Percentiles rank a stretch among this genome's conserved stretches.
These are phyloP conservation scores for Ciconia boyciana DNA, from an alignment of 2,113 vertebrate genomes.

Conservation along the genomic window DNA sequence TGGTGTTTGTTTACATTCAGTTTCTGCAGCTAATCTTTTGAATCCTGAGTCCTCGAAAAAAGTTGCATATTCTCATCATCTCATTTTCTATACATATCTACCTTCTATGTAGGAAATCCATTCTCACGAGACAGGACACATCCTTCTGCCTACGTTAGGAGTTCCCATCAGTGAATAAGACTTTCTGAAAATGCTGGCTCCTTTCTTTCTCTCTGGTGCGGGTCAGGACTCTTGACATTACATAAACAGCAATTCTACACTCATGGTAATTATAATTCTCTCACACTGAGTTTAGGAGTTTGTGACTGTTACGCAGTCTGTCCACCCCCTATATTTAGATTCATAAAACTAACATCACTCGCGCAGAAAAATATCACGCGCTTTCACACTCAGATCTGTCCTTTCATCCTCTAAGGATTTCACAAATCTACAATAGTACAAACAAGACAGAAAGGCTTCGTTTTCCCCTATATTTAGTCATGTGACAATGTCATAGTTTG, in stretches of 20 bases:
- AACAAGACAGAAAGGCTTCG: background rate
- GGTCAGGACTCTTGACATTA: background rate
- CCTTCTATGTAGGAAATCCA: background rate
- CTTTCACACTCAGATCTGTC: background rate
- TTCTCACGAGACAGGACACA: background rate
- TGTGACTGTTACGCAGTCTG: background rate
- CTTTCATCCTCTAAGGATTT: background rate
- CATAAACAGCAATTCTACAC: background rate
- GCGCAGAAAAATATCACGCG: background rate
- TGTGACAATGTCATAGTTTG: background rate
- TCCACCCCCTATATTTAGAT: slow-evolving; percentile 1
- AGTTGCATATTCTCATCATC: background rate
- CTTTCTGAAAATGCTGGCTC: background rate
- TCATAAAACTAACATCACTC: background rate
- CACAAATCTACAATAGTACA: background rate
- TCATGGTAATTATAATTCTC: background rate
- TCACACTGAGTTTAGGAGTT: background rate
- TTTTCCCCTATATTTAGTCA: background rate
- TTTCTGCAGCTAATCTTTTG: background rate
- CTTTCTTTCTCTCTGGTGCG: background rate
- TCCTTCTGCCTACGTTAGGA: background rate
- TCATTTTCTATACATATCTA: background rate
- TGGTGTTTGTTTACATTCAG: background rate
- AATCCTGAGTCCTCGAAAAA: background rate
- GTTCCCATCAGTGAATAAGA: background rate